These are phyloP conservation scores for Euleptes europaea DNA, from an alignment of 2,113 vertebrate genomes.

Conservation along the genomic window DNA sequence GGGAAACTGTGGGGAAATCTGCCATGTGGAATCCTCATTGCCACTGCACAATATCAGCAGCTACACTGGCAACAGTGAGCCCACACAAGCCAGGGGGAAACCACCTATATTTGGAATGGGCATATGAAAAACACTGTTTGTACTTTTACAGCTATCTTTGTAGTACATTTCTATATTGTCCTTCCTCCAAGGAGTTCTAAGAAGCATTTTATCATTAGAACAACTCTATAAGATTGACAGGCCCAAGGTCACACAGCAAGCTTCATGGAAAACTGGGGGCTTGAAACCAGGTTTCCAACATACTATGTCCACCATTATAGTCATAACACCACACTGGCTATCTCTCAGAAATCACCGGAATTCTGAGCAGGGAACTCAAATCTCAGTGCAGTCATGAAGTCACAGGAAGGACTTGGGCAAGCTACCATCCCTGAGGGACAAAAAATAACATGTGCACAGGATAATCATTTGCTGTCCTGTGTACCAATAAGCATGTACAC, in stretches of 20 bases:
- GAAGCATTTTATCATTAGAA: neutral
- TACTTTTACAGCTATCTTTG: no score
- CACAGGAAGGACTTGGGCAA: neutral
- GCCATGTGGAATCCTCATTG: no score
- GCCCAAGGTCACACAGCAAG: no score
- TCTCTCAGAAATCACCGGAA: neutral
- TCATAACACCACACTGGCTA: neutral
- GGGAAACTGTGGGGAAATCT: no score
- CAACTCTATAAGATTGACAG: neutral
- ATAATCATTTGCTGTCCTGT: neutral
- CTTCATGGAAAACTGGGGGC: neutral
- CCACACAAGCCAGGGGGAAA: no score
- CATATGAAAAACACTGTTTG: no score
- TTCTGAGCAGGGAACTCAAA: neutral
- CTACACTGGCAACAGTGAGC: no score
- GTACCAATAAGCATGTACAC: no score
- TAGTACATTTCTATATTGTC: neutral
- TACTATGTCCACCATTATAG: no score
- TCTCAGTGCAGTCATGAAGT: neutral
- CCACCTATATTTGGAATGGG: no score
- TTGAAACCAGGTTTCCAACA: neutral
- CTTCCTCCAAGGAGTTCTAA: neutral
- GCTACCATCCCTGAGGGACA: neutral
- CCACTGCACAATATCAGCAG: no score
- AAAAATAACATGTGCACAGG: neutral